Evolutionary conservation across 2,113 vertebrate genomes (phyloP).

Genomic region (Girardinichthys multiradiatus): DNA sequence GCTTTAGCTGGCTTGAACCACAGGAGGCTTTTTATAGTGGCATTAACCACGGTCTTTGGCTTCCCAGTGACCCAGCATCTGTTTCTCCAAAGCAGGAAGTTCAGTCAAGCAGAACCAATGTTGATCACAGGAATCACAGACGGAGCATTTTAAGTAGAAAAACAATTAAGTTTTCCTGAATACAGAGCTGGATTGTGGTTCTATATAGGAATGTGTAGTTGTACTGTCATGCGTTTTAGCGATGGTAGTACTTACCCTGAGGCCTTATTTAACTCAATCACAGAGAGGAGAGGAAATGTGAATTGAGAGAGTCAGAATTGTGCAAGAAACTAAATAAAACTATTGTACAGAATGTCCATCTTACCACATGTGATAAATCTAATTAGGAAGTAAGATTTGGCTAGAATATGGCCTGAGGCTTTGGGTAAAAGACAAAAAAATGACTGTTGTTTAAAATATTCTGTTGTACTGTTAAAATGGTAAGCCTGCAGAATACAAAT

Average conservation of each 20-base stretch:
- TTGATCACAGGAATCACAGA: background rate
- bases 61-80: constrained; percentile 18
- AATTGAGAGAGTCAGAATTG: constrained; percentile 16
- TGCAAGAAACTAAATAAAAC: constrained; percentile 13
- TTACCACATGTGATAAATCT: constrained; percentile 6
- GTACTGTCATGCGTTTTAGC: constrained; percentile 7
- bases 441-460: no score
- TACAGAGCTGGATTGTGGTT: constrained; percentile 10
- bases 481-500: no score
- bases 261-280: constrained; percentile 41
- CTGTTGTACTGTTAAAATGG: no score
- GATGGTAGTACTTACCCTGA: constrained; percentile 9
- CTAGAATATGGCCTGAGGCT: constrained; percentile 31
- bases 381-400: constrained; percentile 28
- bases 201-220: constrained; percentile 12
- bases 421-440: background rate
- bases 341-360: constrained; percentile 12
- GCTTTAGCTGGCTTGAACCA: constrained; percentile 49
- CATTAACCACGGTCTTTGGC: constrained; percentile 38
- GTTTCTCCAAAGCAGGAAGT: constrained; percentile 22
- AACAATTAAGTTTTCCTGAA: constrained; percentile 16
- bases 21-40: constrained; percentile 62
- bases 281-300: constrained; percentile 29
- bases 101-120: constrained; percentile 27
- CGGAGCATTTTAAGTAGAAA: constrained; percentile 7